Evolutionary conservation across 2,888 invertebrate species (phyloP).

Genomic region (Digitonthophagus gazella): DNA sequence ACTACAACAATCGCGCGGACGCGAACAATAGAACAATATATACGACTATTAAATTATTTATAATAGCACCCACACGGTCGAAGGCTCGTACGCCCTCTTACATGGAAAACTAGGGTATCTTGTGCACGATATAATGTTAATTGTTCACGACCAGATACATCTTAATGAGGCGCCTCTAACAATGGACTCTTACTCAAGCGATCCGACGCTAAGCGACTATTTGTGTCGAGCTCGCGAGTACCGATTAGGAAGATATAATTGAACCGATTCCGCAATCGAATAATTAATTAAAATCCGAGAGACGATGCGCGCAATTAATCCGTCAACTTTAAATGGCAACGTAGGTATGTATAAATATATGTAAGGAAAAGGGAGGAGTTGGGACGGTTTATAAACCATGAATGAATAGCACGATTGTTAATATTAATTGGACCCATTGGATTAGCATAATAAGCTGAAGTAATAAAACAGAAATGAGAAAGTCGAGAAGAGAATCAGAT

Average conservation of each 20-base stretch:
- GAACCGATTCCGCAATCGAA: neutral
- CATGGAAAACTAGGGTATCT: constrained; percentile 12
- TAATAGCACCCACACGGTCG: constrained; percentile 31
- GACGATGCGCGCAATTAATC: neutral
- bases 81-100: constrained; percentile 5
- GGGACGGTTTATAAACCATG: neutral
- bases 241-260: neutral
- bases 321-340: neutral
- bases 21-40: constrained; percentile 39
- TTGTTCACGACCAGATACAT: constrained; percentile 16
- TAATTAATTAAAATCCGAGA: neutral
- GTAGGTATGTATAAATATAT: neutral
- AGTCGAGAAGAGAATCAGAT: neutral
- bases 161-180: constrained; percentile 7
- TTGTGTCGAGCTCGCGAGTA: neutral
- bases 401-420: neutral
- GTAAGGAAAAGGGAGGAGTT: too few relatives aligned
- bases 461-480: neutral
- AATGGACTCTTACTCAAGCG: neutral
- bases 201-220: neutral
- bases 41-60: constrained; percentile 34
- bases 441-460: neutral
- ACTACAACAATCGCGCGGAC: constrained; percentile 38
- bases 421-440: neutral
- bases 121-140: constrained; percentile 12